Conservation (phyloP, 2,113 vertebrate species). For the Mellivora capensis region DNA sequence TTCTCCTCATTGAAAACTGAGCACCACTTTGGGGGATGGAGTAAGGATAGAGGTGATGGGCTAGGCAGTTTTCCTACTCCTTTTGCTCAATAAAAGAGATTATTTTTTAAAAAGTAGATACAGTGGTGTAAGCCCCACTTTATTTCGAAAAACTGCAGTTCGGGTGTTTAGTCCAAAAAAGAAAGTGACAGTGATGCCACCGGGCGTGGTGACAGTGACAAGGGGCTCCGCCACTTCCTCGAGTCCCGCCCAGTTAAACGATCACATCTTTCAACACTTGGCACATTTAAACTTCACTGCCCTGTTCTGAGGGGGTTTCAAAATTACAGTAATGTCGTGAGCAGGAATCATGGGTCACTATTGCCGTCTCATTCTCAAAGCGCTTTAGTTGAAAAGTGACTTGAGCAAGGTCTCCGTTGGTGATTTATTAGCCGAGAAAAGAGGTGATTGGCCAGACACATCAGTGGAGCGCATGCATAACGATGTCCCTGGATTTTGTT, state of each 20-base stretch:
- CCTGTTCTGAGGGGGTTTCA: background rate
- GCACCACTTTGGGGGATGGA: background rate
- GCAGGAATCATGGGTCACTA: background rate
- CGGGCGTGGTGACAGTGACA: too few species aligned
- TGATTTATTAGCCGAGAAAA: background rate
- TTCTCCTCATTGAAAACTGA: background rate
- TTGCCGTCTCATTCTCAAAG: background rate
- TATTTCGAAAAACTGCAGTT: background rate
- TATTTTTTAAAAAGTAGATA: background rate
- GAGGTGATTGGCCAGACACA: background rate
- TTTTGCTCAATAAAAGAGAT: background rate
- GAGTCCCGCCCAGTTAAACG: background rate
- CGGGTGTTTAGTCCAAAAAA: background rate
- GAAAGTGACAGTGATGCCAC: background rate
- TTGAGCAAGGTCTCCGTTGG: background rate
- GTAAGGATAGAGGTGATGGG: background rate
- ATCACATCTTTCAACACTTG: background rate
- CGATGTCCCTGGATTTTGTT: background rate
- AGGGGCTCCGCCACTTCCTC: accelerated
- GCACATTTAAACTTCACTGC: background rate
- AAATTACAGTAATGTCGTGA: background rate
- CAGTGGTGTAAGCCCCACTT: background rate
- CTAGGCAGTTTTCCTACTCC: background rate
- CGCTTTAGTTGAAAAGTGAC: background rate
- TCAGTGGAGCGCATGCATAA: background rate